Evolutionary conservation across 1,140 invertebrate genomes (phyloP).

Genomic region (Acromyrmex echinatior): DNA sequence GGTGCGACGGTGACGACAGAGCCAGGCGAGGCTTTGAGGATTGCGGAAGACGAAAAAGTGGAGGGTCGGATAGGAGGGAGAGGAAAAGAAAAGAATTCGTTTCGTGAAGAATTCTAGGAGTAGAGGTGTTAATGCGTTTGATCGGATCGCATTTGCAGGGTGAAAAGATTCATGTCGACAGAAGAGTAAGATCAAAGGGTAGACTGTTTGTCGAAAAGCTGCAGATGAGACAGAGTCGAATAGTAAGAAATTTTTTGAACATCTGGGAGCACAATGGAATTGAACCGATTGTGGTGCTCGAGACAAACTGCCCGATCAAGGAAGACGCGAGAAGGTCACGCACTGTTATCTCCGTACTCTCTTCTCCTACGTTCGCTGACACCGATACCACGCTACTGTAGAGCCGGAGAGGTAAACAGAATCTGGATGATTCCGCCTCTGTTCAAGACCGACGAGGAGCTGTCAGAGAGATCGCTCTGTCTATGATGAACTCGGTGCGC

Average conservation of each 20-base stretch:
- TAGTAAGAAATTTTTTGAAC: slow-evolving; percentile 24
- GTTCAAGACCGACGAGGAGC: slow-evolving; percentile 79
- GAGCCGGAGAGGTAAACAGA: slow-evolving; percentile 75
- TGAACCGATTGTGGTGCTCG: slow-evolving; percentile 13
- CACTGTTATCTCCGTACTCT: slow-evolving; percentile 65
- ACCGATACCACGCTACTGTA: slow-evolving; percentile 67
- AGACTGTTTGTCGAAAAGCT: neutral
- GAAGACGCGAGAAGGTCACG: slow-evolving; percentile 47
- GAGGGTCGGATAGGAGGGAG: neutral
- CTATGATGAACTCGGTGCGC: slow-evolving; percentile 85
- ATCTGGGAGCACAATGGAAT: slow-evolving; percentile 3
- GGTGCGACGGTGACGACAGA: slow-evolving; percentile 49
- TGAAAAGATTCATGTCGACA: slow-evolving; percentile 25
- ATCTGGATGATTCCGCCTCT: slow-evolving; percentile 79
- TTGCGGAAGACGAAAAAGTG: slow-evolving; percentile 46
- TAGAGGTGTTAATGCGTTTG: slow-evolving; percentile 31
- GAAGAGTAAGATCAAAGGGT: slow-evolving; percentile 5
- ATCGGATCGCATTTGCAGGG: slow-evolving; percentile 16
- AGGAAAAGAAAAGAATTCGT: slow-evolving; percentile 9
- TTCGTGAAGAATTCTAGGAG: slow-evolving; percentile 11
- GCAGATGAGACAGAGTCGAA: neutral
- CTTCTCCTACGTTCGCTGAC: slow-evolving; percentile 41
- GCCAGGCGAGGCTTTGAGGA: slow-evolving; percentile 51
- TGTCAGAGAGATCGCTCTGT: slow-evolving; percentile 82
- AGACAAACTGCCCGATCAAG: neutral